Conservation (phyloP, 1,140 invertebrate genomes). For the Stenopsyche tienmushanensis region DNA sequence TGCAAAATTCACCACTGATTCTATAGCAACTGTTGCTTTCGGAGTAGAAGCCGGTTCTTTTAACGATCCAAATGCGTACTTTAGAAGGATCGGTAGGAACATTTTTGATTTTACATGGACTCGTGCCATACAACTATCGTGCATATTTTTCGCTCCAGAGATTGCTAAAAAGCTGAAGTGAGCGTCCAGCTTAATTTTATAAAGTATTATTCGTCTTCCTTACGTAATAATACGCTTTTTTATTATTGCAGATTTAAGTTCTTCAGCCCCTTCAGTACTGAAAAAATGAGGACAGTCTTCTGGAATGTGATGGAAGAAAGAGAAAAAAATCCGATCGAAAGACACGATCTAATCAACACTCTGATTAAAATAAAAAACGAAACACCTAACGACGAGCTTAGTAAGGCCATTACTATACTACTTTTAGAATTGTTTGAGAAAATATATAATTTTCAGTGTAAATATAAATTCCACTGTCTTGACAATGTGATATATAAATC, state of each 20-base stretch:
- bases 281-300: constrained; percentile 40
- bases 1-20: constrained; percentile 62
- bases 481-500: no score
- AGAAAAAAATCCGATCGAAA: constrained; percentile 35
- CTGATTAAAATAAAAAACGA: constrained; percentile 2
- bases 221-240: neutral
- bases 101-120: neutral
- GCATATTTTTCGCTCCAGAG: neutral
- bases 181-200: no score
- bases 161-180: neutral
- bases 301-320: constrained; percentile 43
- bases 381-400: neutral
- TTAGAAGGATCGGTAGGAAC: constrained; percentile 44
- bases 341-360: neutral
- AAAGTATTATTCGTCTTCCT: neutral
- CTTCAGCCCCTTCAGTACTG: constrained; percentile 22
- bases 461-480: neutral
- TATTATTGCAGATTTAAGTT: constrained; percentile 5
- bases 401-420: neutral
- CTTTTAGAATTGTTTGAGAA: no score
- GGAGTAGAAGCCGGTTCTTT: constrained; percentile 61
- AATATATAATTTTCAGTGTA: neutral
- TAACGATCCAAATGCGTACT: constrained; percentile 52
- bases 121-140: neutral
- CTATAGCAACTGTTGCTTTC: constrained; percentile 62